Percentiles rank a stretch among this genome's conserved stretches.
phyloP scores from a whole-genome alignment of 2,113 vertebrate species.

The Himantopus leucocephalus region DNA sequence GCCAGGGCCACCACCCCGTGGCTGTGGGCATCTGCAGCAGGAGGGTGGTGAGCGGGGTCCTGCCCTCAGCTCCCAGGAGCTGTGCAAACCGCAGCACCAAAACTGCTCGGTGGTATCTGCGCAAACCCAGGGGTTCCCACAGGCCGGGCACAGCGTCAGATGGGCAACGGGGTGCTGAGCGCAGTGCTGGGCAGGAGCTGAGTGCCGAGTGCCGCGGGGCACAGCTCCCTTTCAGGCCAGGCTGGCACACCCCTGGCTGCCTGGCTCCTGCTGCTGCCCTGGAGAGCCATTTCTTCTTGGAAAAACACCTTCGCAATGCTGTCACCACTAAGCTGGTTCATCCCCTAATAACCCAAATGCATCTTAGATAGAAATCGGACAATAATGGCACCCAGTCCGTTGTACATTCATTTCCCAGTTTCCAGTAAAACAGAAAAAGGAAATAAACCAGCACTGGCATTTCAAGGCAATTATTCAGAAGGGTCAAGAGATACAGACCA shows the following conservation, averaged over 20 bases:
- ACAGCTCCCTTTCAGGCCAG: background rate
- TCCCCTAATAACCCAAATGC: background rate
- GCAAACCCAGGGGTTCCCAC: background rate
- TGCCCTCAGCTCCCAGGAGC: background rate
- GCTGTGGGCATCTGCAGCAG: background rate
- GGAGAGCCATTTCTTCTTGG: background rate
- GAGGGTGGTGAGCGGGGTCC: background rate
- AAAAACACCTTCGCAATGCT: background rate
- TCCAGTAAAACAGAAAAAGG: conserved; percentile 26
- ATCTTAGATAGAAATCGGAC: background rate
- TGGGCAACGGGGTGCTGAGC: background rate
- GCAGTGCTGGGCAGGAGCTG: background rate
- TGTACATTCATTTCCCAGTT: background rate
- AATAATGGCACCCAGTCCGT: background rate
- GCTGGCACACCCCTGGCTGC: background rate
- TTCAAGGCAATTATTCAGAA: conserved; percentile 46
- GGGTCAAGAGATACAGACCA: conserved; percentile 15
- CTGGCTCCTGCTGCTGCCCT: background rate
- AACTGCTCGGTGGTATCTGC: accelerated
- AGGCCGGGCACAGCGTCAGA: accelerated
- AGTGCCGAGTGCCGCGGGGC: accelerated
- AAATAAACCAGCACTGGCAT: conserved; percentile 14
- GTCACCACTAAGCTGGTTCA: background rate
- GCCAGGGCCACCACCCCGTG: background rate
- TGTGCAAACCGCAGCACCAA: background rate